Percentiles rank a stretch among this genome's conserved stretches.
Conservation (phyloP, 2,888 invertebrate species). For the Pseudolycoriella hygida region DNA sequence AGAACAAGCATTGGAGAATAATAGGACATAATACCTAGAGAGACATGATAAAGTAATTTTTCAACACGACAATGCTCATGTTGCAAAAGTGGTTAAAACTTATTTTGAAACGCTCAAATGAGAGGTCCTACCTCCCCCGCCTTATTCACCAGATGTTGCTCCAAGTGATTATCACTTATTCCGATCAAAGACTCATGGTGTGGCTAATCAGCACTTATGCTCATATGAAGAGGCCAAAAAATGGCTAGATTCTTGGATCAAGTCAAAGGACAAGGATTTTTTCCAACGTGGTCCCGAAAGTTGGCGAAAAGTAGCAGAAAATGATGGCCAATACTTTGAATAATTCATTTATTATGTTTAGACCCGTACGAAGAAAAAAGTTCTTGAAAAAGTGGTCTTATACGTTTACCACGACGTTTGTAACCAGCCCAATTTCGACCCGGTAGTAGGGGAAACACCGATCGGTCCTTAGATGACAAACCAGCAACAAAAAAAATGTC, state of each 20-base stretch:
- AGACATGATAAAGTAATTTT: neutral
- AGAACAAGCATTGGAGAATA: neutral
- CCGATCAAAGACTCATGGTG: constrained; percentile 3
- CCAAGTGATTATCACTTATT: constrained; percentile 12
- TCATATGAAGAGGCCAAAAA: constrained; percentile 9
- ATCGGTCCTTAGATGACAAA: no score
- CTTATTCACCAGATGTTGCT: constrained; percentile 11
- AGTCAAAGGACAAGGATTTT: constrained; percentile 11
- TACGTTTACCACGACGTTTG: no score
- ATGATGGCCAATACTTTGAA: constrained; percentile 12
- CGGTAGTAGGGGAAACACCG: no score
- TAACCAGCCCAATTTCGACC: no score
- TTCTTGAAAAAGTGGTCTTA: no score
- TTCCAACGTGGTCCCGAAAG: constrained; percentile 11
- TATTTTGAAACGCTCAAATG: constrained; percentile 13
- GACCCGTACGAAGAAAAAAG: no score
- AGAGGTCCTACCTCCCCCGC: constrained; percentile 9
- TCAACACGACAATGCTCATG: neutral
- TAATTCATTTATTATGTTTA: no score
- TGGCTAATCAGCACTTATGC: constrained; percentile 12
- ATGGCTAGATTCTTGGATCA: constrained; percentile 10
- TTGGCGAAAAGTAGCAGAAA: constrained; percentile 10
- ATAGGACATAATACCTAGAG: neutral
- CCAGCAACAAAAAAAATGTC: no score
- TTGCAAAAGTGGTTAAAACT: no score